Conservation (phyloP, 2,113 vertebrate genomes). For the Gobio gobio region DNA sequence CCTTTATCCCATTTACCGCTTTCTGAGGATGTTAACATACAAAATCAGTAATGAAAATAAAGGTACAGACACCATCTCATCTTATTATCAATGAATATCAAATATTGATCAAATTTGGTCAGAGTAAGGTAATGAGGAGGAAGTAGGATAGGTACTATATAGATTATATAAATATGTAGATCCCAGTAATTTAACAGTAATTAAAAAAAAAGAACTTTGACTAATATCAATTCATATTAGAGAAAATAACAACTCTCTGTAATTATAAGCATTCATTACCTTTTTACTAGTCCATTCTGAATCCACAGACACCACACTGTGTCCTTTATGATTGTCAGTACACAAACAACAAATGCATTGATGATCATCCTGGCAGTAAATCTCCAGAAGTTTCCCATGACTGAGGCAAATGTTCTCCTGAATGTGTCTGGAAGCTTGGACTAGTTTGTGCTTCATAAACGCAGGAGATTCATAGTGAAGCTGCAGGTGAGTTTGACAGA, state of each 20-base stretch:
- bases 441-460: conserved; percentile 6
- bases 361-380: neutral
- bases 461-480: too few species aligned
- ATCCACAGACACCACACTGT: conserved; percentile 1
- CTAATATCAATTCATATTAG: too few species aligned
- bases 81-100: too few species aligned
- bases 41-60: too few species aligned
- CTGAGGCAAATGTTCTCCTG: neutral
- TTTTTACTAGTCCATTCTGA: conserved; percentile 6
- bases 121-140: too few species aligned
- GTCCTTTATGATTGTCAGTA: conserved; percentile 4
- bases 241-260: too few species aligned
- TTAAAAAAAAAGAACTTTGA: too few species aligned
- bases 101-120: too few species aligned
- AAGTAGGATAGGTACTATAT: too few species aligned
- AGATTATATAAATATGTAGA: too few species aligned
- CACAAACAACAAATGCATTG: conserved; percentile 37
- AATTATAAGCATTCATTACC: neutral
- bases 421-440: conserved; percentile 16
- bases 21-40: neutral
- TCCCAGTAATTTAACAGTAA: too few species aligned
- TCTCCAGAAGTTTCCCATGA: neutral
- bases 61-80: too few species aligned
- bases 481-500: neutral
- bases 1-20: neutral